A percentile compares a stretch with the other conserved stretches of the same genome.
phyloP scores from a whole-genome alignment of 2,888 invertebrate species.

The Mantis religiosa region DNA sequence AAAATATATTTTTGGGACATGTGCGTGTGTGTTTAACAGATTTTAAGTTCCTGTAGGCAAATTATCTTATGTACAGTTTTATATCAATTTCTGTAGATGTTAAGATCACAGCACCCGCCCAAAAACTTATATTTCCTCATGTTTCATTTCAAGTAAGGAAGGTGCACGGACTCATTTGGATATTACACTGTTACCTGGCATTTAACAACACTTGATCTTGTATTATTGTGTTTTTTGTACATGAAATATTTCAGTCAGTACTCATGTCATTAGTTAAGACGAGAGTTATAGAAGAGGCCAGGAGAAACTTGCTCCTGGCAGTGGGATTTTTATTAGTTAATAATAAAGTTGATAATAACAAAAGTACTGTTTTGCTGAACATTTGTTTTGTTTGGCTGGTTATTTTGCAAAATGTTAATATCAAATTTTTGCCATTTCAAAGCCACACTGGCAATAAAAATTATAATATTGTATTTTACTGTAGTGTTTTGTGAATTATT shows the following conservation, averaged over 20 bases:
- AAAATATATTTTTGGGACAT: neutral
- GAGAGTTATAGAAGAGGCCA: constrained; percentile 18
- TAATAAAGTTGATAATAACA: constrained; percentile 25
- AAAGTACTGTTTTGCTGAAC: constrained; percentile 25
- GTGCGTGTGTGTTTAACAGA: constrained; percentile 9
- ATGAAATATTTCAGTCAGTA: constrained; percentile 11
- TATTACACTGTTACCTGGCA: constrained; percentile 25
- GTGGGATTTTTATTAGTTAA: constrained; percentile 26
- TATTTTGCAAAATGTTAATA: constrained; percentile 21
- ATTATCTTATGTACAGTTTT: constrained; percentile 18
- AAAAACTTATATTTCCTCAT: neutral
- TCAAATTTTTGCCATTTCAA: constrained; percentile 17
- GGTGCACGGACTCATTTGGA: constrained; percentile 16
- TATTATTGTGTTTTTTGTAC: constrained; percentile 20
- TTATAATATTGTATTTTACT: constrained; percentile 10
- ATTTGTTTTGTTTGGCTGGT: constrained; percentile 17
- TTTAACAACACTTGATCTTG: constrained; percentile 11
- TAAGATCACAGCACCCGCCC: constrained; percentile 4
- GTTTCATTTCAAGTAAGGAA: constrained; percentile 3
- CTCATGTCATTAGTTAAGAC: constrained; percentile 16
- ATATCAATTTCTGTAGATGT: constrained; percentile 16
- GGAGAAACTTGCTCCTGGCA: constrained; percentile 20
- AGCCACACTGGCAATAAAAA: constrained; percentile 17
- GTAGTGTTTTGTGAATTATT: neutral
- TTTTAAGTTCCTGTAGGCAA: constrained; percentile 26